Base-by-base conservation (phyloP, 53 echinoderm and acorn worm species). In the Apostichopus leukothele region DNA sequence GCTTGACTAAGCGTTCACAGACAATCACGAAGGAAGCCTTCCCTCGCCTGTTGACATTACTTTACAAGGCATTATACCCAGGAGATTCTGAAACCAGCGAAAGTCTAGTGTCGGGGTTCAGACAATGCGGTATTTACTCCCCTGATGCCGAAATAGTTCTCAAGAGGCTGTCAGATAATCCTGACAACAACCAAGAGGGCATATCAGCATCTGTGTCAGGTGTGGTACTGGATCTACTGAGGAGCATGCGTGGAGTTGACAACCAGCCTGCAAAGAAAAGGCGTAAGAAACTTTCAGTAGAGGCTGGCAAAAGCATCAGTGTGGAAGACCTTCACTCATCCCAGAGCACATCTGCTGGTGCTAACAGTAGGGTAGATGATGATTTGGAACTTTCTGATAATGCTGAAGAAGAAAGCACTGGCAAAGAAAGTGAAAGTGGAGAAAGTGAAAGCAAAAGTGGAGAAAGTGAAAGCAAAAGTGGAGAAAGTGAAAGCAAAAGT, bases 241-340 rank as follows among this genome's bases (percentile, higher is more conserved):
- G 83, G 55, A 53, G 11, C 83, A 81, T 53, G 83, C 55, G 83
- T 81, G 60, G 53, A 81, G 83, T 81, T 53, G 83, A 81, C 83
- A 81, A 81, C 83, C 83, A 81, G 83, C 55, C 83, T 81, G 53
- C 83, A 16, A 81, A 81, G 55, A 53, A 81, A 81, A 81, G 83
- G 83, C 83, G 83, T 81, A 81, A 81, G 59, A 81, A 81, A 57
- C 59, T 81, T 20, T 81, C 60, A 81, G 83, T 81, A 57, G 83
- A 81, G 21, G 83, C 83, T 50, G 55, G 83, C 60, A 81, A 53
- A 81, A 81, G 83, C 83, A 81, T 81, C 59, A 81, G 83, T 81
- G 83, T 18, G 53, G 83, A 81, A 54, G 53, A 81, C 51, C n/a
- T 81, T 54, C 54, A 81, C 52, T 81, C 83, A 18, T 54, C 83